phyloP scores from a whole-genome alignment of 2,888 invertebrate genomes.

The Lasioglossum vierecki region DNA sequence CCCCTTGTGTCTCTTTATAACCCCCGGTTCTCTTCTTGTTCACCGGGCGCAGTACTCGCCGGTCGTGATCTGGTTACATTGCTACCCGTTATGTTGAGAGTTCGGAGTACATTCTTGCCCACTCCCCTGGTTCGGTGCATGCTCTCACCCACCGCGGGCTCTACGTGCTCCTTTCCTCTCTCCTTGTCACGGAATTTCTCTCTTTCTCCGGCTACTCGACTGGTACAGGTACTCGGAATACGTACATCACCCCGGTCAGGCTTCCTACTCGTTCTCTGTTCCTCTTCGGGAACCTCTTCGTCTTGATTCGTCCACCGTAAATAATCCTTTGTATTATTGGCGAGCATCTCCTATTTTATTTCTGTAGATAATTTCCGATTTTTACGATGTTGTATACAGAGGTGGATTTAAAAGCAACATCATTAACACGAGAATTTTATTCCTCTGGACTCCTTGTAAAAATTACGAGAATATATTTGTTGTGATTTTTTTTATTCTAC shows the following conservation, averaged over 20 bases:
- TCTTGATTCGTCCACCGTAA: conserved; percentile 70
- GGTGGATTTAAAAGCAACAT: neutral
- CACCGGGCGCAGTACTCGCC: conserved; percentile 51
- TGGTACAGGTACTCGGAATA: conserved; percentile 58
- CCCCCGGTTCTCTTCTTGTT: conserved; percentile 45
- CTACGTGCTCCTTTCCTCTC: conserved; percentile 13
- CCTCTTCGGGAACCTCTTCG: conserved; percentile 29
- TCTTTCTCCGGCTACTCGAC: conserved; percentile 42
- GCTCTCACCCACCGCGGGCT: conserved; percentile 32
- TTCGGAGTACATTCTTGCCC: conserved; percentile 75
- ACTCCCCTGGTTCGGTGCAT: conserved; percentile 47
- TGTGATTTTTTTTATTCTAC: neutral
- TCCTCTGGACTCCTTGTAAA: neutral
- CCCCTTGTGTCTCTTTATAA: conserved; percentile 38
- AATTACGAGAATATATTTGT: neutral
- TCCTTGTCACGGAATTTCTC: conserved; percentile 22
- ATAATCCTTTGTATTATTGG: neutral
- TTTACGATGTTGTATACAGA: neutral
- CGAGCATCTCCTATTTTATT: neutral
- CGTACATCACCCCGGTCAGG: conserved; percentile 54
- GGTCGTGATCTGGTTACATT: conserved; percentile 79
- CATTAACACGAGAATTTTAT: neutral
- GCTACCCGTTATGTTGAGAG: conserved; percentile 79
- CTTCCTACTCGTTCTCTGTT: conserved; percentile 54
- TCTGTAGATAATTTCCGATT: too few relatives aligned